Evolutionary conservation across 2,888 invertebrate genomes (phyloP), one percentile per base, ranked within the genome.

Genomic region (Agapostemon virescens): DNA sequence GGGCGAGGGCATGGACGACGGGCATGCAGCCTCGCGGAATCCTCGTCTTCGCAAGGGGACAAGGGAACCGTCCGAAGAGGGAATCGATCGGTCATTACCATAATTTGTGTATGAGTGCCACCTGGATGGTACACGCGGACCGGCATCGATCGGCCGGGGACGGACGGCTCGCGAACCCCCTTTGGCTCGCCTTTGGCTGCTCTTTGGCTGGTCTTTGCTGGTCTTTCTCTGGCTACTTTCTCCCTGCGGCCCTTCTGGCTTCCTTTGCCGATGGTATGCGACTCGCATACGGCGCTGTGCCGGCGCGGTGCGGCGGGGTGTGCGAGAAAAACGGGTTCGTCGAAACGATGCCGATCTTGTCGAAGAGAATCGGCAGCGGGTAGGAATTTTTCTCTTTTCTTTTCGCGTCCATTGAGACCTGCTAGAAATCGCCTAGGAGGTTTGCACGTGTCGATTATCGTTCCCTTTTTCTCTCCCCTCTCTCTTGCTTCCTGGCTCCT

Each of bases 51-150:
- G 13, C 15, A 55, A 49, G 55, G 63, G 70, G 23, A 64, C 70
- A 61, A 64, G 61, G 61, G 74, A 74, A 55, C 74, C 73, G 77
- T 84, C 49, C 80, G 77, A 71, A 78, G 75, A 73, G 87, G 81
- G 84, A 87, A 86, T 83, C 86, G 87, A 87, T 86, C 89, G 88
- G 84, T 84, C 83, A 63, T 92, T 91, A 91, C 74, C 90, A 91
- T 92, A 91, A 92, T 92, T 92, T 88, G 86, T 89, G 85, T 89
- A 90, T 83, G 90, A 89, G 87, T 89, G 83, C 89, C 91, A 91
- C 90, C 90, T 91, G 90, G 90, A 88, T 85, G 87, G 84, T 55
- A 79, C 79, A 77, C 77, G 3, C 9, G 52, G 85, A 84, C 30
- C 26, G 26, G 33, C 26, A 73, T 88, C 88, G 85, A 83, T 66